Percentiles rank a stretch among this genome's conserved stretches.
Evolutionary conservation across 2,797 vertebrate genomes (phyloP).

Genomic region (Pelodytes ibericus): DNA sequence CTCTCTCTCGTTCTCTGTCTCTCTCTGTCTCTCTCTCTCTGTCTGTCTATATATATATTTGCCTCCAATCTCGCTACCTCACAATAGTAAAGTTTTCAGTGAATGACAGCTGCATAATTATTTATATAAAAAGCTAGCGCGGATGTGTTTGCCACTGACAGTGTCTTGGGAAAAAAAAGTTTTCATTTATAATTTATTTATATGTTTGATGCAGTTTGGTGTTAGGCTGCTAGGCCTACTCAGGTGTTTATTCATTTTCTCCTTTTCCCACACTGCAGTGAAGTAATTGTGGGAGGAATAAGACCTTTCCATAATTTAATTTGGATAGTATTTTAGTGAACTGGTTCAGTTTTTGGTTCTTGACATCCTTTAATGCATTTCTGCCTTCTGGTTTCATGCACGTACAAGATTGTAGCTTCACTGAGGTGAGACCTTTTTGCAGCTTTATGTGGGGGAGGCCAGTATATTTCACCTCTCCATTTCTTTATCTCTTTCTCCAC

Average conservation of each 20-base stretch:
- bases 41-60: conserved; percentile 16
- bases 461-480: background rate
- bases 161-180: background rate
- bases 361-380: background rate
- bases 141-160: background rate
- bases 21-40: too few relatives aligned
- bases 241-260: background rate
- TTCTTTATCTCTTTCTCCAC: background rate
- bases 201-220: background rate
- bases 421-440: background rate
- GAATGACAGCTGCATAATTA: conserved; percentile 29
- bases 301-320: background rate
- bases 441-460: background rate
- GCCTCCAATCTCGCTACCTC: background rate
- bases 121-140: background rate
- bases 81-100: background rate
- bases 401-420: background rate
- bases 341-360: background rate
- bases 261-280: background rate
- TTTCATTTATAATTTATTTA: background rate
- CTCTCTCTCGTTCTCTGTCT: too few relatives aligned
- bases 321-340: background rate
- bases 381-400: background rate
- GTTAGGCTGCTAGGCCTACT: background rate
- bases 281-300: background rate